Evolutionary conservation across 2,113 vertebrate species (phyloP).

Genomic region (Istiophorus platypterus): DNA sequence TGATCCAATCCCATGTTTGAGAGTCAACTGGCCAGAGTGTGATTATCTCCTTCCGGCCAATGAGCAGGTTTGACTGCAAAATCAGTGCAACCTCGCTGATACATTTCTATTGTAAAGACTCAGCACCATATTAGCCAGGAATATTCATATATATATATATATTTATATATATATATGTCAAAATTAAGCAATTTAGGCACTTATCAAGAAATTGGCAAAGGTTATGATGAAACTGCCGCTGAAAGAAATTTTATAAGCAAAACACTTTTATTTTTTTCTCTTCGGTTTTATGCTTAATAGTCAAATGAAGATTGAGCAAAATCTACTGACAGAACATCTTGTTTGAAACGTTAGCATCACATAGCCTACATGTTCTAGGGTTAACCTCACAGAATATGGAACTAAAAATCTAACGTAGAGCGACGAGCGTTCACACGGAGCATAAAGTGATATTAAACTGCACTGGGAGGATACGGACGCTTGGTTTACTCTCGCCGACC

Average conservation of each 20-base stretch:
- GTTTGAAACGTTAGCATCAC: constrained; percentile 34
- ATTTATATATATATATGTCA: constrained; percentile 63
- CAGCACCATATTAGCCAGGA: constrained; percentile 66
- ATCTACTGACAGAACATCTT: constrained; percentile 42
- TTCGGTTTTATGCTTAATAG: constrained; percentile 40
- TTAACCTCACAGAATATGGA: constrained; percentile 45
- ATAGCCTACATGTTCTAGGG: constrained; percentile 27
- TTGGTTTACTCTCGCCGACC: constrained; percentile 39
- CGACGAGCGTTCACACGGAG: constrained; percentile 45
- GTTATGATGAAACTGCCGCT: constrained; percentile 54
- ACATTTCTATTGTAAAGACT: constrained; percentile 40
- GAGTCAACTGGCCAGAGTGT: constrained; percentile 6
- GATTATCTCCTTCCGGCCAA: constrained; percentile 2
- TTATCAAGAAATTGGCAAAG: constrained; percentile 75
- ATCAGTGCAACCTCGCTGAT: constrained; percentile 10
- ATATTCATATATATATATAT: constrained; percentile 27
- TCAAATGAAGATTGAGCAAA: constrained; percentile 48
- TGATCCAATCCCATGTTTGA: constrained; percentile 34
- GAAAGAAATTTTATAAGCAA: constrained; percentile 49
- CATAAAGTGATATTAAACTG: constrained; percentile 45
- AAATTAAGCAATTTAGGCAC: constrained; percentile 81
- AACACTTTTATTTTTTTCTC: constrained; percentile 26
- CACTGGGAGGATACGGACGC: constrained; percentile 43
- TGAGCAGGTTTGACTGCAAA: constrained; percentile 19
- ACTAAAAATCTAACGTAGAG: constrained; percentile 53